A percentile compares a stretch with the other conserved stretches of the same genome.
Conservation (phyloP, 2,888 invertebrate genomes). For the Dolichopus griseipennis region DNA sequence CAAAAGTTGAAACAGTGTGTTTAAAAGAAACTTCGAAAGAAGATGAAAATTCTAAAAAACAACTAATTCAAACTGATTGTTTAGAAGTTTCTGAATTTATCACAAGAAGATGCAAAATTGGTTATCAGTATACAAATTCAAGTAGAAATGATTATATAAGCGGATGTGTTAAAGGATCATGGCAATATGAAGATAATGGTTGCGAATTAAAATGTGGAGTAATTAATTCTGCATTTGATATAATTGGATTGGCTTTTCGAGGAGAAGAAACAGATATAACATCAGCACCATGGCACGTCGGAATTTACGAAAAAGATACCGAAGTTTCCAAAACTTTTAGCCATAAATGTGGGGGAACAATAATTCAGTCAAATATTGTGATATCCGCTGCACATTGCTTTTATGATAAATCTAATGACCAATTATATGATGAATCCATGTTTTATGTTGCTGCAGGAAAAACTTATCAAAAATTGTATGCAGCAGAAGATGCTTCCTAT, state of each 20-base stretch:
- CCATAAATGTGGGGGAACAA: conserved; percentile 29
- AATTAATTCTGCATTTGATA: conserved; percentile 2
- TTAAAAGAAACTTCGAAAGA: too few relatives aligned
- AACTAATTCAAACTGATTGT: too few relatives aligned
- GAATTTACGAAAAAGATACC: conserved; percentile 23
- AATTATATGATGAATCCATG: not conserved
- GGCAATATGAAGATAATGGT: too few relatives aligned
- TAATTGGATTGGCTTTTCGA: conserved; percentile 18
- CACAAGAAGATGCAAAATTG: too few relatives aligned
- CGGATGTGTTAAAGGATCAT: too few relatives aligned
- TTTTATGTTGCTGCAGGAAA: conserved; percentile 25
- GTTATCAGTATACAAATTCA: too few relatives aligned
- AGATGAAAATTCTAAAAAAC: too few relatives aligned
- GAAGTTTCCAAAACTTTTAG: not conserved
- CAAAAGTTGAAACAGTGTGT: too few relatives aligned
- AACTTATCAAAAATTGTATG: conserved; percentile 16
- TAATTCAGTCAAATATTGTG: conserved; percentile 28
- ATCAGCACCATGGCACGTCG: conserved; percentile 32
- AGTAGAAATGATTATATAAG: too few relatives aligned
- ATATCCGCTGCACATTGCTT: conserved; percentile 15
- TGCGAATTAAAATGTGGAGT: conserved; percentile 32
- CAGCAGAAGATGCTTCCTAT: too few relatives aligned
- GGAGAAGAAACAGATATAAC: conserved; percentile 17
- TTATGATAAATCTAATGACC: conserved; percentile 20
- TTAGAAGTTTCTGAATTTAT: too few relatives aligned